phyloP scores from a whole-genome alignment of 2,797 vertebrate genomes.

The Manis crassicaudata region DNA sequence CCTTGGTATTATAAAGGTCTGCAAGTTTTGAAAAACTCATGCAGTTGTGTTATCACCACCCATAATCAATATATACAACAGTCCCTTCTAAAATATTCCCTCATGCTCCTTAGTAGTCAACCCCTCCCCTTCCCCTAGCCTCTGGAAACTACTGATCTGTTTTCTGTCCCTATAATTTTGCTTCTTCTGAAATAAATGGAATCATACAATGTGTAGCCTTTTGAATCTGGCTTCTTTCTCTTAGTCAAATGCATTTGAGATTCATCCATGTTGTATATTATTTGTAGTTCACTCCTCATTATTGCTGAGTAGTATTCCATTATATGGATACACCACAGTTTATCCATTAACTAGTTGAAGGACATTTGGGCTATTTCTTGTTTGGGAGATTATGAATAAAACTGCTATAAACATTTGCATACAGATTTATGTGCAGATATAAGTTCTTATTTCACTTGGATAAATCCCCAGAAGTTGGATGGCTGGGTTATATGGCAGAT shows the following conservation, averaged over 20 bases:
- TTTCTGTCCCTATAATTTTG: not conserved
- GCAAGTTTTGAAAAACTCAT: not conserved
- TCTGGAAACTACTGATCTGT: not conserved
- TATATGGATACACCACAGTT: not conserved
- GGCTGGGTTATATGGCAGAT: not conserved
- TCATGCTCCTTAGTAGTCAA: not conserved
- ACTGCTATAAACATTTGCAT: not conserved
- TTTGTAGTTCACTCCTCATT: not conserved
- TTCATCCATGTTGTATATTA: not conserved
- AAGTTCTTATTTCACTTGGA: slow-evolving; percentile 4
- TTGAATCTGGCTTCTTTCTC: slow-evolving; percentile 15
- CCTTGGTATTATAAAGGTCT: not conserved
- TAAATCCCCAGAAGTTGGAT: not conserved
- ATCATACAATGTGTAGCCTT: not conserved
- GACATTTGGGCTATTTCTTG: not conserved
- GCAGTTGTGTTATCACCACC: not conserved
- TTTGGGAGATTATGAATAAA: not conserved
- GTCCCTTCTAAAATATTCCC: not conserved
- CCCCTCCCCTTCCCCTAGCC: not conserved
- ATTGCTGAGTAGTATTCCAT: not conserved
- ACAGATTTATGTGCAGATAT: not conserved
- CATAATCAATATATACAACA: not conserved
- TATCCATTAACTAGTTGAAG: not conserved
- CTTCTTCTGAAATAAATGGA: not conserved
- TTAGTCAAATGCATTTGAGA: not conserved